Evolutionary conservation across 2,113 vertebrate genomes (phyloP), one percentile per base, ranked within the genome.

Genomic region (Bos javanicus): DNA sequence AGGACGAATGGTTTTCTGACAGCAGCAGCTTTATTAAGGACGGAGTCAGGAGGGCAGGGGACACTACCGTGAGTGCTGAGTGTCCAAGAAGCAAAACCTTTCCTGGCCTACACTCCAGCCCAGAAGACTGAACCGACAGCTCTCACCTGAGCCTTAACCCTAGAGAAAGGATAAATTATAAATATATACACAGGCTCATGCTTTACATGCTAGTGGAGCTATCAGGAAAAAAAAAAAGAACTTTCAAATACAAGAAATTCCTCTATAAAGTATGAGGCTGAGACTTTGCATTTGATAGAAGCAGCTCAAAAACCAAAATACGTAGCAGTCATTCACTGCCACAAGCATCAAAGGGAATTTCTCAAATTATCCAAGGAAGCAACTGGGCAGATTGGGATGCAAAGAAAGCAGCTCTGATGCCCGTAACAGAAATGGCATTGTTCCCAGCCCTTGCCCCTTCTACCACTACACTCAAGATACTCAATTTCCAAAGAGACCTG

Each of bases 11-110:
- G 36, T 25, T 74, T 67, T 17, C 21, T 23, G 36, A 13, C 10
- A 13, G 36, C 21, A 25, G 67, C 2, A 71, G 67, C 67, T 71
- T 39, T 39, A 74, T 25, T 74, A 39, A 39, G 10, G 67, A 6
- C 0, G 21, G 21, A 74, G 67, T 74, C 21, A 74, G 21, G 11
- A 74, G 10, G 36, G 19, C 9, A 74, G 36, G 19, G 19, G 36
- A 21, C 19, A n/a, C 33, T 36, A 11, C 10, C 1, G 0, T 36
- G 64, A 67, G 17, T 36, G 67, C 67, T 39, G n/a, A 74, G 36
- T 6, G 10, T 39, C 5, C n/a, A 23, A 39, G 67, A 74, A 74
- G 67, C 67, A 36, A 74, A 74, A 74, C n/a, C 67, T 74, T 74
- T 74, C 36, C 36, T 1, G 2, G n/a, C 19, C 67, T 39, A 23